Evolutionary conservation across 2,888 invertebrate species (phyloP).

Genomic region (Drosophila falleni): DNA sequence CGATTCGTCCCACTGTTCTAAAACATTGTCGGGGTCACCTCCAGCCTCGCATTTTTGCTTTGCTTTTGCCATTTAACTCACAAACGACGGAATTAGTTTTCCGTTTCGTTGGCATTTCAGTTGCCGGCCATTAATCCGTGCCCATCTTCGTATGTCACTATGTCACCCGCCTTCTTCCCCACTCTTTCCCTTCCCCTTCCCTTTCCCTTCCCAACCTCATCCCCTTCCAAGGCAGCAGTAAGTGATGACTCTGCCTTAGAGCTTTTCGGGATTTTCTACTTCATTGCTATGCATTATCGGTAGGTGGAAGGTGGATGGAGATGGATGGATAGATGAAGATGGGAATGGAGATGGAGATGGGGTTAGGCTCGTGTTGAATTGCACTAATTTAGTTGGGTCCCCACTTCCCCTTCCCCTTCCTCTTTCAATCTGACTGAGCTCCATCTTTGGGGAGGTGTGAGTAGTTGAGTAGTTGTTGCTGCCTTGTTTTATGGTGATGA

Average conservation of each 20-base stretch:
- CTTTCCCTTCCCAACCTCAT: background rate
- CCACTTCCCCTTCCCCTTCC: slow-evolving; percentile 13
- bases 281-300: slow-evolving; percentile 77
- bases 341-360: slow-evolving; percentile 55
- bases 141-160: slow-evolving; percentile 46
- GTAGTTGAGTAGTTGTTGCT: slow-evolving; percentile 64
- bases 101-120: slow-evolving; percentile 74
- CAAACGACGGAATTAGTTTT: slow-evolving; percentile 79
- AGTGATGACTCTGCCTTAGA: slow-evolving; percentile 62
- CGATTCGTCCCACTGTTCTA: slow-evolving; percentile 55
- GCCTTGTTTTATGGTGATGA: slow-evolving; percentile 79
- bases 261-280: slow-evolving; percentile 77
- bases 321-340: too few relatives aligned
- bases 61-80: slow-evolving; percentile 58
- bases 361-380: slow-evolving; percentile 66
- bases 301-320: slow-evolving; percentile 42
- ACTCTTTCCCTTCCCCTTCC: background rate
- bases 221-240: slow-evolving; percentile 20
- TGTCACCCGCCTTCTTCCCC: slow-evolving; percentile 14
- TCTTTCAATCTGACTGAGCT: slow-evolving; percentile 1
- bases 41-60: slow-evolving; percentile 10
- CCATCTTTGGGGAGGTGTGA: slow-evolving; percentile 26
- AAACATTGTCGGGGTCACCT: slow-evolving; percentile 24
- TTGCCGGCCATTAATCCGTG: slow-evolving; percentile 65
- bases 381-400: slow-evolving; percentile 67